Conservation (phyloP, 1,140 invertebrate species). For the Bombus vancouverensis region DNA sequence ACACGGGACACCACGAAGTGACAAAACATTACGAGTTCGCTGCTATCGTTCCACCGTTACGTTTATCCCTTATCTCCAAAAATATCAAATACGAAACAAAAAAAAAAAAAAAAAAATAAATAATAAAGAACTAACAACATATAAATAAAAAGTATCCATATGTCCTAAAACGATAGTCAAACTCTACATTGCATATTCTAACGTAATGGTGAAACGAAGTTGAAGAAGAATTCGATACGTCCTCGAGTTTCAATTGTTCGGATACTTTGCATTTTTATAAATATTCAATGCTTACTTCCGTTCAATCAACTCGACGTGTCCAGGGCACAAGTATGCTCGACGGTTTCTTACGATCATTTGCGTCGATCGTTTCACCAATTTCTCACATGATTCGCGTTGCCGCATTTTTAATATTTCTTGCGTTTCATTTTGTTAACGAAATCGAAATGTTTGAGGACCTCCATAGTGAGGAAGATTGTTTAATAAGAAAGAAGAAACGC, state of each 20-base stretch:
- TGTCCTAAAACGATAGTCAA: background rate
- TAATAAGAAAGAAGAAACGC: background rate
- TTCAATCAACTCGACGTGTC: slow-evolving; percentile 10
- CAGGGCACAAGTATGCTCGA: slow-evolving; percentile 9
- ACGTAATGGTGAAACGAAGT: background rate
- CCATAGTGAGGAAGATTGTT: background rate
- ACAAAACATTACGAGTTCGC: background rate
- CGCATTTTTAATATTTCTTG: background rate
- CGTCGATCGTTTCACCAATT: background rate
- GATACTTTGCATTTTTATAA: background rate
- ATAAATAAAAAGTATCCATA: background rate
- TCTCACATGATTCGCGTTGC: slow-evolving; percentile 1
- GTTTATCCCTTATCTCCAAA: background rate
- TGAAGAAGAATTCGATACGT: too few relatives aligned
- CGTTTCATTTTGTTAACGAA: slow-evolving; percentile 4
- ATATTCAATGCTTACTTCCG: slow-evolving; percentile 48
- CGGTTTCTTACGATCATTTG: background rate
- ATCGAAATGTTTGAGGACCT: background rate
- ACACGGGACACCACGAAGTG: background rate
- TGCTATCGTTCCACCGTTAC: background rate
- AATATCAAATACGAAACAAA: background rate
- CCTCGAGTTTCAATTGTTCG: background rate
- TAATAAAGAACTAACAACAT: background rate
- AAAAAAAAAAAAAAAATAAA: background rate
- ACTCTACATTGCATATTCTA: background rate